phyloP scores from a whole-genome alignment of 2,113 vertebrate species.

The Chroicocephalus ridibundus region DNA sequence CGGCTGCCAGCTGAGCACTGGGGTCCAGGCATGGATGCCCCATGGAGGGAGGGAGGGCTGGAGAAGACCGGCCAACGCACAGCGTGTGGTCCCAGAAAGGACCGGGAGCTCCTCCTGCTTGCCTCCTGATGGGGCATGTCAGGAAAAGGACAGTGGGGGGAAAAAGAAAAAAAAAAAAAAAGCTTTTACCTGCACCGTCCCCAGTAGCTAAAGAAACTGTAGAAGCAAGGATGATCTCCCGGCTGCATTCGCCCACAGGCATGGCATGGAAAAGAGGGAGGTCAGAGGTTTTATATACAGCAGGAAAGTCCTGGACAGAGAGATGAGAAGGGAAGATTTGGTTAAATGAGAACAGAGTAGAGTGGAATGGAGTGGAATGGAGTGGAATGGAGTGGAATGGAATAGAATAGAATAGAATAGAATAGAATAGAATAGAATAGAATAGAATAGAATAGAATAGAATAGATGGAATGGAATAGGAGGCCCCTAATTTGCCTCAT shows the following conservation, averaged over 20 bases:
- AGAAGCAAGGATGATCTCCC: neutral
- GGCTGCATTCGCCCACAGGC: neutral
- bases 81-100: neutral
- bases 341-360: neutral
- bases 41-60: neutral
- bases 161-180: neutral
- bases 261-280: neutral
- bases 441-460: neutral
- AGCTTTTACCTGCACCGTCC: neutral
- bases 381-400: neutral
- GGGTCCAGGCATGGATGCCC: neutral
- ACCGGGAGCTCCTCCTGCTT: neutral
- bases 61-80: neutral
- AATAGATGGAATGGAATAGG: neutral
- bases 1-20: neutral
- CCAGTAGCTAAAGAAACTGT: neutral
- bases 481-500: neutral
- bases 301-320: neutral
- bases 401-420: neutral
- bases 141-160: neutral
- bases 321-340: neutral
- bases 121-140: neutral
- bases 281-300: neutral
- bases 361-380: neutral
- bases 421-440: neutral